phyloP scores from a whole-genome alignment of 2,888 invertebrate genomes.

The Tenthredo livida region DNA sequence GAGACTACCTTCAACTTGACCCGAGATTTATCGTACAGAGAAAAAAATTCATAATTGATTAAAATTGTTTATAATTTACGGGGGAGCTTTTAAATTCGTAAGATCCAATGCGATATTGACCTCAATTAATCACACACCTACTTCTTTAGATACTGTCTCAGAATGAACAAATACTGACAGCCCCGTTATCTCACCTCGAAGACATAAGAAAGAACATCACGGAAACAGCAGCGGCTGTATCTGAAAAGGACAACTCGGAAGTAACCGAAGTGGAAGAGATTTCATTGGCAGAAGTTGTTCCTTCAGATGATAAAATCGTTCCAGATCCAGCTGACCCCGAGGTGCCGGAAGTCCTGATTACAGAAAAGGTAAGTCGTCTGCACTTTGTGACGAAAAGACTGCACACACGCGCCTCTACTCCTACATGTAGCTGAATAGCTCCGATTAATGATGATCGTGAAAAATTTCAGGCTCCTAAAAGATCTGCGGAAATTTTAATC shows the following conservation, averaged over 20 bases:
- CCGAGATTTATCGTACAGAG: not conserved
- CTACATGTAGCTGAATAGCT: not conserved
- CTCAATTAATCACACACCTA: not conserved
- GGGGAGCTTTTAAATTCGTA: not conserved
- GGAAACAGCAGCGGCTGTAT: slow-evolving; percentile 53
- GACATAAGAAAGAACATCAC: slow-evolving; percentile 65
- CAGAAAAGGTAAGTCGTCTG: slow-evolving; percentile 6
- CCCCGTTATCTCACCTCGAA: slow-evolving; percentile 62
- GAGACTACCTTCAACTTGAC: slow-evolving; percentile 39
- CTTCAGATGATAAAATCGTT: slow-evolving; percentile 4
- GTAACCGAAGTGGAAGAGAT: slow-evolving; percentile 16
- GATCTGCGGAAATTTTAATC: slow-evolving; percentile 4
- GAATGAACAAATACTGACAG: slow-evolving; percentile 64
- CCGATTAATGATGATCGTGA: not conserved
- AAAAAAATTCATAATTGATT: not conserved
- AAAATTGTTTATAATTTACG: not conserved
- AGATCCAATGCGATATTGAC: not conserved
- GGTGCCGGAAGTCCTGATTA: not conserved
- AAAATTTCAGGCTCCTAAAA: not conserved
- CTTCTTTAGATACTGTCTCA: slow-evolving; percentile 63
- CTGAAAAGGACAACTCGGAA: slow-evolving; percentile 41
- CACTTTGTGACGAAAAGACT: not conserved
- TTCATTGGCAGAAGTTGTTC: slow-evolving; percentile 38
- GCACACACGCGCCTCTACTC: not conserved
- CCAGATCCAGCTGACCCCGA: not conserved